These are phyloP conservation scores for Burhinus bistriatus DNA, from an alignment of 2,113 vertebrate species.

Conservation along the genomic window DNA sequence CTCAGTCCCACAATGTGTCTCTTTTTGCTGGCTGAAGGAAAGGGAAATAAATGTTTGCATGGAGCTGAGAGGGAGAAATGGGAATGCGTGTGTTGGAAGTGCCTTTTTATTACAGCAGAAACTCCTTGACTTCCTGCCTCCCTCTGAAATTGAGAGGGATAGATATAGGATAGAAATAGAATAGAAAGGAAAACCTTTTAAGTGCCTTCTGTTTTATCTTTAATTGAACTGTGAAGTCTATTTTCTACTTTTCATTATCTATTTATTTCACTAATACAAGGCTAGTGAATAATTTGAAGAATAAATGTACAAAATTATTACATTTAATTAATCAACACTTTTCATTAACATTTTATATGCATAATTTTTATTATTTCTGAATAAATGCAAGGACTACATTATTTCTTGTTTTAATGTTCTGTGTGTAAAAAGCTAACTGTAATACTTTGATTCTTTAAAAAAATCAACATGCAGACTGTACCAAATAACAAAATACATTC, in stretches of 20 bases:
- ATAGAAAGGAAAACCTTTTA: neutral
- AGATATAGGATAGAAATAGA: neutral
- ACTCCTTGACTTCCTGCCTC: neutral
- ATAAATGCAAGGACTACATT: neutral
- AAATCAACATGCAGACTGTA: neutral
- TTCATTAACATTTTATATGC: neutral
- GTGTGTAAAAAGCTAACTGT: neutral
- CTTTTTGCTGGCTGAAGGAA: neutral
- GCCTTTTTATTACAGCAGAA: neutral
- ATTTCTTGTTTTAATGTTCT: neutral
- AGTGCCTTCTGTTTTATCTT: neutral
- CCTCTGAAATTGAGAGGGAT: neutral
- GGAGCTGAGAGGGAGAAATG: neutral
- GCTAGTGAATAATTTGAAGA: neutral
- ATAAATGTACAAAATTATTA: neutral
- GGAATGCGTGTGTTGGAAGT: neutral
- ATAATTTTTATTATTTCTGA: neutral
- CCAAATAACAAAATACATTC: neutral
- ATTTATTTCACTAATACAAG: neutral
- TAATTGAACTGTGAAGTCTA: neutral
- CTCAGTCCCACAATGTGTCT: neutral
- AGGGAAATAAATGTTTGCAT: neutral
- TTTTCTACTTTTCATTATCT: neutral
- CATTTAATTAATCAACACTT: neutral
- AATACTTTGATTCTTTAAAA: neutral